Conservation (phyloP, 2,888 invertebrate genomes). For the Apamea epomidion region DNA sequence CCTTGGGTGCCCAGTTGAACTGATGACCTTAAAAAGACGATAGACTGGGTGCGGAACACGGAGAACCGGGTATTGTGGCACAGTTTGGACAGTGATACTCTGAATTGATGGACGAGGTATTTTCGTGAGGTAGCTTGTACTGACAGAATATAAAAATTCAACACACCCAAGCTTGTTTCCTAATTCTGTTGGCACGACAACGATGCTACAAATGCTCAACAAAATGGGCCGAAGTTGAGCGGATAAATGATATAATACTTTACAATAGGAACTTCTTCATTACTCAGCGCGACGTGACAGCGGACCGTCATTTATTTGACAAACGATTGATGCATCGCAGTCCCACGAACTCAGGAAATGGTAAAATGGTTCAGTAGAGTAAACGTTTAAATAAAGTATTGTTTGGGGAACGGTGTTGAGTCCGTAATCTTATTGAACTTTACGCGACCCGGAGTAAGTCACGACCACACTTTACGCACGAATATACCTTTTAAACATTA, state of each 20-base stretch:
- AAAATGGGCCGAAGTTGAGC: neutral
- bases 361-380: constrained; percentile 1
- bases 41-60: neutral
- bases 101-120: neutral
- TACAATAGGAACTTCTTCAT: constrained; percentile 5
- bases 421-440: constrained; percentile 27
- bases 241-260: neutral
- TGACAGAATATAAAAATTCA: neutral
- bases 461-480: neutral
- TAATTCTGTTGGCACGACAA: neutral
- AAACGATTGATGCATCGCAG: constrained; percentile 23
- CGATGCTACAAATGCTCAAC: neutral
- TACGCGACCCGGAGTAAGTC: neutral
- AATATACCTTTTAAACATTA: neutral
- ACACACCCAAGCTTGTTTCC: neutral
- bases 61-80: neutral
- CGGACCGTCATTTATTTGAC: constrained; percentile 27
- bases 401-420: neutral
- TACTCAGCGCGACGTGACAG: constrained; percentile 20
- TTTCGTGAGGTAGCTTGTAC: neutral
- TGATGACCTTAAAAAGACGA: neutral
- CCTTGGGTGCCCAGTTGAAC: neutral
- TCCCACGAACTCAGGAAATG: neutral
- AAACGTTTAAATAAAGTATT: constrained; percentile 27
- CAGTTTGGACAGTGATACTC: neutral